Evolutionary conservation across 2,888 invertebrate genomes (phyloP), one percentile per base, ranked within the genome.

Genomic region (Ashinkailepas kermadecensis): DNA sequence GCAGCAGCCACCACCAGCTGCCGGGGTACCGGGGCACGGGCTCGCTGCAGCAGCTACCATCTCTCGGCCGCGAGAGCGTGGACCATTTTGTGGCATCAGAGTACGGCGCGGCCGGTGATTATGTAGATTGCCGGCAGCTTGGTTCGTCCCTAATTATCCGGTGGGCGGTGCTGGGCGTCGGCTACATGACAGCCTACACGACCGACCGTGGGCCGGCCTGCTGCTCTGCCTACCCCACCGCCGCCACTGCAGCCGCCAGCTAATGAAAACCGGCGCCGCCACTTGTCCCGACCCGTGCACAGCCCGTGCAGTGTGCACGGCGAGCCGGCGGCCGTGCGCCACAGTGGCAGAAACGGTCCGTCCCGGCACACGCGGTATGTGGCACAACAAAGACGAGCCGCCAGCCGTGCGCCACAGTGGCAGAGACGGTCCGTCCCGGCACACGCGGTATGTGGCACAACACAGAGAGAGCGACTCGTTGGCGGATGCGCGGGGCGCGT

Each of bases 181-280:
- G 70, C 70, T 39, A 70, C 70, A 70, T 70, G 70, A 70, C 70
- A 39, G 70, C 25, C 39, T 70, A 70, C 70, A 70, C 15, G 23
- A 15, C 39, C 70, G 70, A 23, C 70, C 70, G 70, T 15, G 12
- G 70, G 70, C 70, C 15, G 25, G 39, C 39, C 70, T 23, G 70
- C n/a, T 23, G 65, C n/a, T 23, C 3, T 23, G n/a, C 18, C 21
- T 18, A 13, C 18, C 21, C 64, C 18, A 4, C 70, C 70, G 39
- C 12, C 39, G 39, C 15, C 70, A 39, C 39, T 13, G 15, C 12
- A 39, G 23, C 39, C 70, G 13, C 67, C 62, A 12, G 59, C 62
- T 62, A 62, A 62, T 62, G 62, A 62, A 62, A 62, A 62, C 62
- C 62, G 11, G 65, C 65, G 23, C 23, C 65, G 23, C 18, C 65